A percentile compares a stretch with the other conserved stretches of the same genome.
These are phyloP conservation scores for Lasioglossum morio DNA, from an alignment of 2,888 invertebrate genomes.

Conservation along the genomic window DNA sequence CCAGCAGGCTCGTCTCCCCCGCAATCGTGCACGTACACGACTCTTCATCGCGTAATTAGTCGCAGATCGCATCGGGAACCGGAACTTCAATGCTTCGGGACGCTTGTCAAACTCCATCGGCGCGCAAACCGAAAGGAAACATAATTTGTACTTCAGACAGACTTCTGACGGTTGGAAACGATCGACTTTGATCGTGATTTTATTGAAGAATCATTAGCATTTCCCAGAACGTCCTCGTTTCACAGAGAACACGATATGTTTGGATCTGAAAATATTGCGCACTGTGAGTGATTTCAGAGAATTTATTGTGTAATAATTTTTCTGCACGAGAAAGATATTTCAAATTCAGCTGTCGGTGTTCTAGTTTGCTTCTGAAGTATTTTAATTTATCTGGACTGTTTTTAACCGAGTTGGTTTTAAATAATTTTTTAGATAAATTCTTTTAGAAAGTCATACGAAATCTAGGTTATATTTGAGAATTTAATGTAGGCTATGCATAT, in stretches of 20 bases:
- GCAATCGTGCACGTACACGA: neutral
- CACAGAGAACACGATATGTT: neutral
- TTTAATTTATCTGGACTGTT: neutral
- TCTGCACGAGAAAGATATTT: no score
- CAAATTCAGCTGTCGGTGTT: neutral
- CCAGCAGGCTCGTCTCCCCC: neutral
- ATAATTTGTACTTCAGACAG: conserved; percentile 11
- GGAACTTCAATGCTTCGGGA: conserved; percentile 7
- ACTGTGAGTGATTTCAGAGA: no score
- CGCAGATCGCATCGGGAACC: conserved; percentile 23
- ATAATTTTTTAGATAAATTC: neutral
- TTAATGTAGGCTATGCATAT: neutral
- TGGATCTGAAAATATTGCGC: no score
- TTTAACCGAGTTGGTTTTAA: neutral
- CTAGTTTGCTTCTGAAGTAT: neutral
- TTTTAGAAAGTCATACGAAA: neutral
- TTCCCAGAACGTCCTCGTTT: neutral
- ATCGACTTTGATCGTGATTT: neutral
- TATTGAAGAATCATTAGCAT: neutral
- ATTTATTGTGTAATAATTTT: no score
- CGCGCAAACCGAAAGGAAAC: conserved; percentile 15
- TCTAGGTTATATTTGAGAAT: neutral
- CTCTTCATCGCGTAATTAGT: conserved; percentile 39
- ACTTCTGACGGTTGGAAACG: neutral
- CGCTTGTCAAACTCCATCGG: conserved; percentile 21